A percentile compares a stretch with the other conserved stretches of the same genome.
Evolutionary conservation across 2,797 vertebrate genomes (phyloP).

Genomic region (Sylvilagus floridanus): DNA sequence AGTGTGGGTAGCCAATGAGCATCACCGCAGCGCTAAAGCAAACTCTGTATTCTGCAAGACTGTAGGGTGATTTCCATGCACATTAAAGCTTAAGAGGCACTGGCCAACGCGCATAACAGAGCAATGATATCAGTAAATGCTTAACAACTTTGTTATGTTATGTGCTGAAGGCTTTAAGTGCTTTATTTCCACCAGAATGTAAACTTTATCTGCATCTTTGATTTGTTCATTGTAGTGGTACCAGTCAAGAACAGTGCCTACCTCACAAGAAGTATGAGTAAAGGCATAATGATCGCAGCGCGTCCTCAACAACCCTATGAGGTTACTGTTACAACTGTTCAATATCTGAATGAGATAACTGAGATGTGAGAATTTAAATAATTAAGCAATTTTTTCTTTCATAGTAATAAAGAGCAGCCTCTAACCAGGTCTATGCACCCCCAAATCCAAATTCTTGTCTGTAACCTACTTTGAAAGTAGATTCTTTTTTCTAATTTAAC

Average conservation of each 20-base stretch:
- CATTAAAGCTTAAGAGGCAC: background rate
- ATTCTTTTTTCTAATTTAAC: background rate
- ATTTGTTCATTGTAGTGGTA: background rate
- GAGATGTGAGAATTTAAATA: background rate
- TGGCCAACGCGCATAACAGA: background rate
- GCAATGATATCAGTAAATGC: background rate
- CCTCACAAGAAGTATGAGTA: background rate
- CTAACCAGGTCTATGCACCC: background rate
- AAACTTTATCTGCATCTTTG: background rate
- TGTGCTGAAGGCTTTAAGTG: background rate
- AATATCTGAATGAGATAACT: background rate
- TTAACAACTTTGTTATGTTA: background rate
- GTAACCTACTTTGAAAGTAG: background rate
- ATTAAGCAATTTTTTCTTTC: background rate
- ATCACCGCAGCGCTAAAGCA: background rate
- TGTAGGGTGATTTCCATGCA: background rate
- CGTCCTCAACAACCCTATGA: background rate
- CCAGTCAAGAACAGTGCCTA: background rate
- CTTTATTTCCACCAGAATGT: background rate
- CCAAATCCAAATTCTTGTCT: slow-evolving; percentile 16
- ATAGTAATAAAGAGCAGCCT: background rate
- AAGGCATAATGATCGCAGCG: background rate
- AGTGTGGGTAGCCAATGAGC: accelerated
- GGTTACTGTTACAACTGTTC: background rate
- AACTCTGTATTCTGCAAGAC: background rate